Conservation (phyloP, 1,140 invertebrate genomes). For the Rhopalosiphum maidis region DNA sequence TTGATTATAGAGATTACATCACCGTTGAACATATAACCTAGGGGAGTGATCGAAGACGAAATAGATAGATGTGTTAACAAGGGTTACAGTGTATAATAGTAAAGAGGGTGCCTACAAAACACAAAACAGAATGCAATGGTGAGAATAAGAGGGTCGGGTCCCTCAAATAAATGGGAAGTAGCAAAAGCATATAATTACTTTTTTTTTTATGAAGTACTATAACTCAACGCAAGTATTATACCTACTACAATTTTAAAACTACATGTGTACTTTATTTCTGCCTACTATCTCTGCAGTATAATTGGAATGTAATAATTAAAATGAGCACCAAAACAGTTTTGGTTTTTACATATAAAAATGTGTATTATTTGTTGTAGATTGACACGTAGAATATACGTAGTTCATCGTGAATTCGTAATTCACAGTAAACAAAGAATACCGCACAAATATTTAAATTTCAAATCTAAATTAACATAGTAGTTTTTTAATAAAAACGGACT, state of each 20-base stretch:
- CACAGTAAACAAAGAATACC: background rate
- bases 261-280: background rate
- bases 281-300: background rate
- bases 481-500: background rate
- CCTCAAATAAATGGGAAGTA: conserved; percentile 45
- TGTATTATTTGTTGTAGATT: background rate
- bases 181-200: conserved; percentile 42
- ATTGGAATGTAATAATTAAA: conserved; percentile 20
- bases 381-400: background rate
- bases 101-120: conserved; percentile 22
- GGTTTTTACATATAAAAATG: background rate
- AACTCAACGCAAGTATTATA: background rate
- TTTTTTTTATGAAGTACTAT: conserved; percentile 39
- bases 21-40: background rate
- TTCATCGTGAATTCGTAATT: background rate
- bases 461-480: background rate
- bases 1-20: conserved; percentile 50
- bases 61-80: conserved; percentile 26
- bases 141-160: conserved; percentile 50
- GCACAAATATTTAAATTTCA: background rate
- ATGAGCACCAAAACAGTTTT: background rate
- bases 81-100: conserved; percentile 8
- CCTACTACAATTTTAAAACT: background rate
- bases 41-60: conserved; percentile 47
- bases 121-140: conserved; percentile 21